Percentiles rank a stretch among this genome's conserved stretches.
phyloP scores from a whole-genome alignment of 2,888 invertebrate genomes.

The Hirtodrosophila duncani region DNA sequence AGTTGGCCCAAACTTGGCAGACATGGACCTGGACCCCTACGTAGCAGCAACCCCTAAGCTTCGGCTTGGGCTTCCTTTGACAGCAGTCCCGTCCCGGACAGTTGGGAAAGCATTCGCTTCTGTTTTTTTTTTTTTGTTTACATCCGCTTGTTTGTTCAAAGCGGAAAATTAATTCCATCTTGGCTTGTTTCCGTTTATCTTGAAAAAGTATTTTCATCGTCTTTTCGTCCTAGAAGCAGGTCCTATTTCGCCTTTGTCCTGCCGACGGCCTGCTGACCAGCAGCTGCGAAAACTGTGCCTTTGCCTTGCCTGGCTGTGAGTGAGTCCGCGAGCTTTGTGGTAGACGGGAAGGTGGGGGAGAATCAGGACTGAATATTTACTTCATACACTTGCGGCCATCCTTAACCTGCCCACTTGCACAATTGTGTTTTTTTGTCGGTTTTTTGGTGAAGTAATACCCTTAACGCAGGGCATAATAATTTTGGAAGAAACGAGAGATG shows the following conservation, averaged over 20 bases:
- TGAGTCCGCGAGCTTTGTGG: too few relatives aligned
- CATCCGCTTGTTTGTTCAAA: constrained; percentile 78
- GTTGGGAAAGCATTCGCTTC: constrained; percentile 1
- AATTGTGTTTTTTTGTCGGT: too few relatives aligned
- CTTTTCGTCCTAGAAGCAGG: constrained; percentile 33
- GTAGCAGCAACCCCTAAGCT: constrained; percentile 2
- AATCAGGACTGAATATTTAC: too few relatives aligned
- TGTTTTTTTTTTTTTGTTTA: constrained; percentile 64
- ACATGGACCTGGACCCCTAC: constrained; percentile 39
- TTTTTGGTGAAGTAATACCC: too few relatives aligned
- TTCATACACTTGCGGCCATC: too few relatives aligned
- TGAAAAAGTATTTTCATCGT: constrained; percentile 65
- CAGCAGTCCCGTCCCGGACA: background rate
- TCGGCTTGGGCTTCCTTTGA: constrained; percentile 11
- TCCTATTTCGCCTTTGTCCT: too few relatives aligned
- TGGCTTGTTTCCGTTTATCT: constrained; percentile 77
- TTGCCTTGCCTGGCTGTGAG: constrained; percentile 18
- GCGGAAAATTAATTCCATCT: constrained; percentile 79
- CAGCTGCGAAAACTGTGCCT: constrained; percentile 9
- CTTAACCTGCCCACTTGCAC: too few relatives aligned
- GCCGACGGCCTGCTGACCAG: constrained; percentile 6
- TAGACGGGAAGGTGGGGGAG: too few relatives aligned
- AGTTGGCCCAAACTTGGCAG: constrained; percentile 62
- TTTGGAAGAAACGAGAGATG: too few relatives aligned
- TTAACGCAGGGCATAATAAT: too few relatives aligned